A percentile compares a stretch with the other conserved stretches of the same genome.
phyloP scores from a whole-genome alignment of 1,140 invertebrate genomes.

The Leucophenga varia region DNA sequence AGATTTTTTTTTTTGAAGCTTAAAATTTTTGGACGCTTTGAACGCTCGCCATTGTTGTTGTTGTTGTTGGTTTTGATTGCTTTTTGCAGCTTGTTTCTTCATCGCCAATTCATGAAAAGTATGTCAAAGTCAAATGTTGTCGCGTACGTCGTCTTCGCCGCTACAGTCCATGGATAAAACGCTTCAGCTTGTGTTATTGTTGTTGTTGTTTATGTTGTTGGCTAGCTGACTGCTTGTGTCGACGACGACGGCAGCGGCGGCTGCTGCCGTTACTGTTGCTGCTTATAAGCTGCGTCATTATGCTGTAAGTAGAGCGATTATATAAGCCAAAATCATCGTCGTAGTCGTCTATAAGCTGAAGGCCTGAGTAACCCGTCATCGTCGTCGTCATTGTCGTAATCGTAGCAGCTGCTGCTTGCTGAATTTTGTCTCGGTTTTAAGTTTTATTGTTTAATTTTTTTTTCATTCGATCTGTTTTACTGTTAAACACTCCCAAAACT shows the following conservation, averaged over 20 bases:
- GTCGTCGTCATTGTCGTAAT: neutral
- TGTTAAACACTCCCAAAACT: no score
- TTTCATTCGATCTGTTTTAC: no score
- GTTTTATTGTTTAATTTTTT: no score
- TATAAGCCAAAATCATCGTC: conserved; percentile 1
- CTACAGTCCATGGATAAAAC: conserved; percentile 30
- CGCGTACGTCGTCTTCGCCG: conserved; percentile 6
- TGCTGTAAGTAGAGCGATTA: conserved; percentile 2
- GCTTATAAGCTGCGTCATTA: no score
- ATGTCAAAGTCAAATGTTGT: conserved; percentile 53
- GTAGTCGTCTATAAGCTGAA: neutral
- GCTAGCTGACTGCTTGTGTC: conserved; percentile 33
- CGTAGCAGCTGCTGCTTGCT: neutral
- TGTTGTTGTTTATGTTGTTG: conserved; percentile 17
- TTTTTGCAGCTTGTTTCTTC: conserved; percentile 19
- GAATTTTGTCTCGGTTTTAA: no score
- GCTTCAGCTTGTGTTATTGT: conserved; percentile 7
- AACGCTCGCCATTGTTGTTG: conserved; percentile 10
- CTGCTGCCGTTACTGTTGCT: conserved; percentile 19
- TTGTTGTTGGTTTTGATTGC: conserved; percentile 22
- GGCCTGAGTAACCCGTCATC: neutral
- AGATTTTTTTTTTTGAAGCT: no score
- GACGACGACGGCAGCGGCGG: conserved; percentile 3
- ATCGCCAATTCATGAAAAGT: conserved; percentile 35
- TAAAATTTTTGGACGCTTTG: no score